Evolutionary conservation across 2,797 vertebrate species (phyloP), one percentile per base, ranked within the genome.

Genomic region (Gephyroberyx darwinii): DNA sequence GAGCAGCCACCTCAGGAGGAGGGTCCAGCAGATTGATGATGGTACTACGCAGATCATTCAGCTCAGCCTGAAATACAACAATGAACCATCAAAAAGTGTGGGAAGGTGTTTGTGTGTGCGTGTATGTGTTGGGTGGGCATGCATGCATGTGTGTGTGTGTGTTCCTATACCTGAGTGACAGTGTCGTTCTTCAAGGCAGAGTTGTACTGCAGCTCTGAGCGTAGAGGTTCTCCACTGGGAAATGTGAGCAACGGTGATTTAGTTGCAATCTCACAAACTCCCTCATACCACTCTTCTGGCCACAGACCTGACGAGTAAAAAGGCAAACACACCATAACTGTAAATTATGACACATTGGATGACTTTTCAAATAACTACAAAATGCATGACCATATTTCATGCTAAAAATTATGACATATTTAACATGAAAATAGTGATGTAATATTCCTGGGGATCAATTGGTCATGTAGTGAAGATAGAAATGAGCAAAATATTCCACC

Each of bases 241-340:
- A 99, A 99, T 0, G 96, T 99, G 61, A 98, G 94, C 75, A 99
- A 89, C 0, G 97, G 97, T 0, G 97, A 99, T 81, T 99, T 99
- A 71, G 96, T 97, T 30, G 96, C 97, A 14, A 99, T 98, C 90
- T 99, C 97, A 86, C 97, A 99, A 20, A 98, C 97, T 0, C 96
- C 97, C 77, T 99, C 96, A 1, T 99, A 98, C 97, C 97, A 99
- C 59, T 99, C 97, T 74, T 97, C 96, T 0, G 96, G 97, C 97
- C 97, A 99, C 78, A 99, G 93, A 83, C 97, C 97, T 99, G 82
- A 30, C 20, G n/a, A 19, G 1, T 9, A 10, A 13, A 33, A 26
- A 26, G 26, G 60, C 22, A 43, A 43, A n/a, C 35, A 54, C 1
- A 53, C 26, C 17, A 14, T 0, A 2, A 58, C 19, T 5, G 14